Evolutionary conservation across 2,888 invertebrate genomes (phyloP).

Genomic region (Cyclophora punctaria): DNA sequence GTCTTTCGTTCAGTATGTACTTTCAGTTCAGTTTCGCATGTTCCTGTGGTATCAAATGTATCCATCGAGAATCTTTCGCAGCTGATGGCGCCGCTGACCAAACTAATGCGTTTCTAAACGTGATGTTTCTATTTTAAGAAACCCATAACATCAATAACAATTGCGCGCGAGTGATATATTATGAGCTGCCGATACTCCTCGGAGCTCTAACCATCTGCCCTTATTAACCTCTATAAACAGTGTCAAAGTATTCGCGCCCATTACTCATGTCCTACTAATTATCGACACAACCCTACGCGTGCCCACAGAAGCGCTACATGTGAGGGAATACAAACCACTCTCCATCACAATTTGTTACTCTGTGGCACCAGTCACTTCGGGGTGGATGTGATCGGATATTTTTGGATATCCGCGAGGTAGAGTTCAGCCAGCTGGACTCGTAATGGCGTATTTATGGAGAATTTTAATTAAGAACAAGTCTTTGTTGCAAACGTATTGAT

Average conservation of each 20-base stretch:
- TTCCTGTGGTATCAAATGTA: too few species aligned
- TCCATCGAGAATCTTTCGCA: too few species aligned
- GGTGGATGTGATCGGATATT: slow-evolving; percentile 48
- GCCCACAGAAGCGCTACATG: slow-evolving; percentile 3
- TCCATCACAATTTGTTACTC: slow-evolving; percentile 43
- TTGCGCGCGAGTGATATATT: too few species aligned
- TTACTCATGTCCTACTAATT: slow-evolving; percentile 61
- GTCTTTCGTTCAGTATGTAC: too few species aligned
- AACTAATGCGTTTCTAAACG: too few species aligned
- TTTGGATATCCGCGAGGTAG: slow-evolving; percentile 39
- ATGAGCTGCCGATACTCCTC: too few species aligned
- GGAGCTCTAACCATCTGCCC: slow-evolving; percentile 38
- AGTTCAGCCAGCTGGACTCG: slow-evolving; percentile 35
- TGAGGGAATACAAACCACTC: neutral
- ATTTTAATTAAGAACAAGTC: slow-evolving; percentile 15
- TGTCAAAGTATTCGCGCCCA: slow-evolving; percentile 41
- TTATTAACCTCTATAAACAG: slow-evolving; percentile 56
- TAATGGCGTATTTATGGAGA: slow-evolving; percentile 21
- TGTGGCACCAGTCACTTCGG: slow-evolving; percentile 28
- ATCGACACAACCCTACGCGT: slow-evolving; percentile 29
- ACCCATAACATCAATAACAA: too few species aligned
- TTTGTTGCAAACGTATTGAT: neutral
- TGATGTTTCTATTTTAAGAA: too few species aligned
- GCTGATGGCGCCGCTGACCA: too few species aligned
- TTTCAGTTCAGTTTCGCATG: too few species aligned